Evolutionary conservation across 2,797 vertebrate genomes (phyloP), one percentile per base, ranked within the genome.

Genomic region (Nyctalus aviator): DNA sequence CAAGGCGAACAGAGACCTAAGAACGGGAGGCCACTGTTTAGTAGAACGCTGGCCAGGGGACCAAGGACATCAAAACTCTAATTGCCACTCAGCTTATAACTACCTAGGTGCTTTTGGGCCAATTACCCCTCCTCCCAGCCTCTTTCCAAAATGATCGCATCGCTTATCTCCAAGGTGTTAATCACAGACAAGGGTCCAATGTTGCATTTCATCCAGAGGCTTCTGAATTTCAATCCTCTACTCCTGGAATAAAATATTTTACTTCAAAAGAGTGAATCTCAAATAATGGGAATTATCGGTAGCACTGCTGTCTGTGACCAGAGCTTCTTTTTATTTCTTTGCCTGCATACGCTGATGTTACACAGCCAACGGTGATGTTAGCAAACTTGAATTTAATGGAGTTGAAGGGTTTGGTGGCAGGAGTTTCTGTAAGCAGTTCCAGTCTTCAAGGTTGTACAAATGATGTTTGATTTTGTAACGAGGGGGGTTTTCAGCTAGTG

Each of bases 401-500:
- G 44, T 84, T 82, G 37, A 85, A 93, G 57, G 13, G 62, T 32
- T 75, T 82, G 62, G 87, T 75, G 84, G 77, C 87, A 75, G 55
- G 68, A 48, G 27, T 94, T 94, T 88, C 84, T 32, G 27, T 41
- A 84, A 94, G 77, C 64, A 86, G 46, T 50, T 96, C 92, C 68
- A 91, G 66, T 77, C 62, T 32, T 95, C 88, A 93, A 81, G 93
- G 44, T 41, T 66, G 53, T 72, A 44, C 88, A 73, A 86, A 78
- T 93, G 94, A 84, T 30, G 44, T 79, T 69, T 88, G 78, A 92
- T 88, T 97, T 92, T 86, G 41, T 76, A 93, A 95, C 71, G 59
- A 55, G 64, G 53, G 48, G 82, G 9, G 41, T 79, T 91, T 95
- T 88, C 88, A 93, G 18, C 32, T 13, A 77, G 44, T 55, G 62